A percentile compares a stretch with the other conserved stretches of the same genome.
Evolutionary conservation across 2,888 invertebrate genomes (phyloP).

Genomic region (Cacoxenus indagator): DNA sequence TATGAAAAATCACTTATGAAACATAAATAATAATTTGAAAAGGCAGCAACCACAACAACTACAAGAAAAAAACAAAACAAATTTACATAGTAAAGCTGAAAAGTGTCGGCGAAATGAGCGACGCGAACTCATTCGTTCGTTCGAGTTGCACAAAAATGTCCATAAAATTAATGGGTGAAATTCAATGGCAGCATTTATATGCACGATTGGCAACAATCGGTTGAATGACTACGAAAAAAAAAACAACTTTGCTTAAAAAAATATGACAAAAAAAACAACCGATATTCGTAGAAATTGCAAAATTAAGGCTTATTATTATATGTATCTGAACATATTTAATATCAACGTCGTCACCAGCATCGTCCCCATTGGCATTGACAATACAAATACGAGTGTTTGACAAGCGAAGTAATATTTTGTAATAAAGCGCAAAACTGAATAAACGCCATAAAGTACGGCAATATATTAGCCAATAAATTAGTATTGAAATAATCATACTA

Average conservation of each 20-base stretch:
- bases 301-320: conserved; percentile 37
- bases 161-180: conserved; percentile 55
- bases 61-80: conserved; percentile 26
- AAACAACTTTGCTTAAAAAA: neutral
- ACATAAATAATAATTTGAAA: conserved; percentile 29
- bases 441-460: conserved; percentile 54
- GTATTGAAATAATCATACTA: conserved; percentile 60
- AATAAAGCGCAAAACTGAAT: conserved; percentile 46
- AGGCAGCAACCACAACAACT: neutral
- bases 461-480: conserved; percentile 64
- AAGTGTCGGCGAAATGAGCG: neutral
- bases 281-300: no score
- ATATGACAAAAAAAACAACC: no score
- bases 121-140: conserved; percentile 33
- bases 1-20: conserved; percentile 22
- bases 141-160: neutral
- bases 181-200: conserved; percentile 61
- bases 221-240: neutral
- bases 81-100: neutral
- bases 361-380: neutral
- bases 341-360: conserved; percentile 14
- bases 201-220: conserved; percentile 51
- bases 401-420: neutral
- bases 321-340: conserved; percentile 56
- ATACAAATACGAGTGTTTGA: no score